Base-by-base conservation (phyloP, 2,888 invertebrate genomes). In the Camptogramma bilineatum region DNA sequence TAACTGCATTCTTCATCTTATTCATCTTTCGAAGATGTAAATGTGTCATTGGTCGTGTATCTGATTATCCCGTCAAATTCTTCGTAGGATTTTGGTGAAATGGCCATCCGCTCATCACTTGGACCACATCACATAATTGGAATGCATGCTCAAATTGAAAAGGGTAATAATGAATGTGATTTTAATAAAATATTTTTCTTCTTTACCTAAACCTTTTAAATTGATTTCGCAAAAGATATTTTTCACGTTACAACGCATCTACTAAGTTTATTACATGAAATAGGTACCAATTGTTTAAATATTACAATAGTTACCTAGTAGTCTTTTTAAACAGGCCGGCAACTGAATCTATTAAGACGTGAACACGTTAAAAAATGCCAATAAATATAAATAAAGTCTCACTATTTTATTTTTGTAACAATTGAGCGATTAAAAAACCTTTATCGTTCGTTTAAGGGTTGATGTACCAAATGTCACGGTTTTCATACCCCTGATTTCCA, bases 401-500 rank as follows among this genome's bases (percentile, higher is more conserved):
- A 70, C 68, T 68, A 46, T 62, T 63, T 52, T 56, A 61, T 52
- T n/a, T 58, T 46, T 19, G 72, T 71, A 69, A 69, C 75, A 77
- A 81, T 77, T 72, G 65, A 68, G 72, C 72, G 80, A 86, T 88
- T 82, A 82, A 84, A 86, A 81, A 81, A 74, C 81, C 74, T 82
- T 86, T 78, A 85, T 83, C 73, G 73, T 79, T 68, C 79, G 77
- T 82, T 88, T 85, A 85, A 84, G 82, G 79, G 81, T 77, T 77
- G 62, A 57, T 61, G 75, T 73, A 76, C 85, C 86, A 88, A 90
- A 90, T 90, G 89, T 88, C 84, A 85, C 79, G 82, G 71, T 72
- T 73, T 82, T 78, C 65, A 68, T 77, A n/a, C 81, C 82, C 81
- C 83, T 78, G 81, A 82, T 66, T 62, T 75, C 10, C 51, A 82